These are phyloP conservation scores for Eurypyga helias DNA, from an alignment of 2,113 vertebrate genomes.

Conservation along the genomic window DNA sequence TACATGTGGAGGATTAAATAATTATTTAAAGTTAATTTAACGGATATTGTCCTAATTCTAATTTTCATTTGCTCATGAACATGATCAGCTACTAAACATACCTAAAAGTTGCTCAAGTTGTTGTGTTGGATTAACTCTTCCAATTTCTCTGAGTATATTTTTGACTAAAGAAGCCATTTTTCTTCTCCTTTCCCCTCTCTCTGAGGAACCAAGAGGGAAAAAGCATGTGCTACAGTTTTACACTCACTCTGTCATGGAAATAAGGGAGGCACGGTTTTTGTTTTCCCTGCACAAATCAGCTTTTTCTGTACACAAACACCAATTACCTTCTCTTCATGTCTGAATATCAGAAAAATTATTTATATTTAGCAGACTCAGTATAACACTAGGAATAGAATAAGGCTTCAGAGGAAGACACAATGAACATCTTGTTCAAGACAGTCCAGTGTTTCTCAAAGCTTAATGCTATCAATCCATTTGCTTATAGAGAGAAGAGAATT, in stretches of 20 bases:
- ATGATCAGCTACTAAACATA: not conserved
- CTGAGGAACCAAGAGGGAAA: not conserved
- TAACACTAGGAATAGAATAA: not conserved
- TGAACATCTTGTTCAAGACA: not conserved
- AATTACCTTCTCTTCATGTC: conserved; percentile 22
- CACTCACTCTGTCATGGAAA: not conserved
- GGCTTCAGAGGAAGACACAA: not conserved
- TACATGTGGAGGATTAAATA: not conserved
- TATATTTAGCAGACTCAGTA: conserved; percentile 30
- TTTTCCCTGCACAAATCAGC: not conserved
- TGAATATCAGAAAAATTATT: conserved; percentile 43
- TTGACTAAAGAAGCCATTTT: not conserved
- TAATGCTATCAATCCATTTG: not conserved
- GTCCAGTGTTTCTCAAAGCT: not conserved
- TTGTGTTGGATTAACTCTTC: not conserved
- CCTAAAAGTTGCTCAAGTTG: not conserved
- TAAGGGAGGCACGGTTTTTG: not conserved
- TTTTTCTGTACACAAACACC: conserved; percentile 20
- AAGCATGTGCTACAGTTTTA: not conserved
- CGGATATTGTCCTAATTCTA: not conserved
- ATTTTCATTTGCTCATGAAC: not conserved
- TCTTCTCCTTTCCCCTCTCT: not conserved
- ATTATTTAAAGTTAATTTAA: not conserved
- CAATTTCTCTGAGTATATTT: not conserved
- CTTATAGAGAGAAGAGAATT: not conserved